Percentiles rank a stretch among this genome's conserved stretches.
Conservation (phyloP, 2,113 vertebrate genomes). For the Cyprinodon brontotheroides region DNA sequence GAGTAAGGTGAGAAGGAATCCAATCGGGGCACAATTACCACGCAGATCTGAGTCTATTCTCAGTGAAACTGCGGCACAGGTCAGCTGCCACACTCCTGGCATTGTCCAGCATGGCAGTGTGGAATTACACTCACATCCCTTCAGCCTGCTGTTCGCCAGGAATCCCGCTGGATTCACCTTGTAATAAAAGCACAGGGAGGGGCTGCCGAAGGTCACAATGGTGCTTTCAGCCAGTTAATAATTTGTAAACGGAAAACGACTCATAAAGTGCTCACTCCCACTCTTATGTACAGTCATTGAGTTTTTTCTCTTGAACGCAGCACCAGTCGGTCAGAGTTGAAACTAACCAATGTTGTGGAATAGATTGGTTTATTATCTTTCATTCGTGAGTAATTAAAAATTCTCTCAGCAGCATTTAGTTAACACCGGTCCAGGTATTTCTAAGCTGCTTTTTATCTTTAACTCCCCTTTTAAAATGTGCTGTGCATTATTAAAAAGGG, state of each 20-base stretch:
- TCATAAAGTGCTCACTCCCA: constrained; percentile 19
- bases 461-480: not conserved
- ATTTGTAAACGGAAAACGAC: constrained; percentile 6
- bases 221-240: not conserved
- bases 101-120: constrained; percentile 71
- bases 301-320: constrained; percentile 1
- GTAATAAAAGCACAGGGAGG: constrained; percentile 32
- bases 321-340: not conserved
- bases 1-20: constrained; percentile 81
- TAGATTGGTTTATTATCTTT: constrained; percentile 3
- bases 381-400: not conserved
- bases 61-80: constrained; percentile 54
- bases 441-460: not conserved
- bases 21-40: constrained; percentile 62
- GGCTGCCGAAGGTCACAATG: constrained; percentile 12
- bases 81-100: constrained; percentile 62
- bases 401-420: not conserved
- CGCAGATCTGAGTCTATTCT: constrained; percentile 61
- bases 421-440: not conserved
- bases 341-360: not conserved
- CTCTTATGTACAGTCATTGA: not conserved
- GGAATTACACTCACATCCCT: constrained; percentile 77
- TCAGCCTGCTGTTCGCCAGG: constrained; percentile 53
- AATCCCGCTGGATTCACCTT: constrained; percentile 54
- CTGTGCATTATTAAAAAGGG: not conserved